These are phyloP conservation scores for Amphiprion percula DNA, from an alignment of 2,113 vertebrate genomes.

Conservation along the genomic window DNA sequence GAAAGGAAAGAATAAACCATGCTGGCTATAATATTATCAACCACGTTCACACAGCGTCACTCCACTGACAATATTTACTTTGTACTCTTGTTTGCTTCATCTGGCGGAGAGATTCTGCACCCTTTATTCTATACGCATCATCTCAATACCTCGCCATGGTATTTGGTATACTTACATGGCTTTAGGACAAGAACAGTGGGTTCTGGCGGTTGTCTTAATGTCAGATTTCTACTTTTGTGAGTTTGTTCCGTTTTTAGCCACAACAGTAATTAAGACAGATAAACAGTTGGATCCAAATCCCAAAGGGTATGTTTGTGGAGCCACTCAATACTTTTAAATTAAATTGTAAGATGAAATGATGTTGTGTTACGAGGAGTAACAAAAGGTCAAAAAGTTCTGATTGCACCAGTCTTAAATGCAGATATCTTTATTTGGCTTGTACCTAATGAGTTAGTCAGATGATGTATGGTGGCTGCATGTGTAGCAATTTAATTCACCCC, in stretches of 20 bases:
- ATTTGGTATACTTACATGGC: neutral
- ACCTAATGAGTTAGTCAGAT: too few relatives aligned
- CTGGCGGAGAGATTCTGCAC: neutral
- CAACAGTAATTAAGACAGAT: neutral
- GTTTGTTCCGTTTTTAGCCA: neutral
- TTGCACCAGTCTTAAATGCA: neutral
- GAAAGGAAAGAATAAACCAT: neutral
- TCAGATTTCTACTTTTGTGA: neutral
- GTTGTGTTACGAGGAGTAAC: too few relatives aligned
- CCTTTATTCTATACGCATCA: neutral
- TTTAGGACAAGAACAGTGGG: neutral
- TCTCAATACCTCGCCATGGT: slow-evolving; percentile 8
- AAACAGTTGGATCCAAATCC: too few relatives aligned
- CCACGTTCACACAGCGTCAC: neutral
- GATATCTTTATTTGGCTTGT: too few relatives aligned
- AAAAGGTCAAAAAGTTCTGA: neutral
- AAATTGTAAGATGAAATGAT: too few relatives aligned
- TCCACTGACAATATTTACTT: neutral
- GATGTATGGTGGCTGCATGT: neutral
- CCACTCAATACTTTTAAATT: too few relatives aligned
- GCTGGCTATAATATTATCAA: neutral
- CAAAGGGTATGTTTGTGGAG: too few relatives aligned
- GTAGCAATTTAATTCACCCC: neutral
- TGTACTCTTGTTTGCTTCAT: slow-evolving; percentile 4
- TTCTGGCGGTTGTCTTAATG: neutral